These are phyloP conservation scores for Agapornis canus DNA, from an alignment of 2,797 vertebrate genomes.

Conservation along the genomic window DNA sequence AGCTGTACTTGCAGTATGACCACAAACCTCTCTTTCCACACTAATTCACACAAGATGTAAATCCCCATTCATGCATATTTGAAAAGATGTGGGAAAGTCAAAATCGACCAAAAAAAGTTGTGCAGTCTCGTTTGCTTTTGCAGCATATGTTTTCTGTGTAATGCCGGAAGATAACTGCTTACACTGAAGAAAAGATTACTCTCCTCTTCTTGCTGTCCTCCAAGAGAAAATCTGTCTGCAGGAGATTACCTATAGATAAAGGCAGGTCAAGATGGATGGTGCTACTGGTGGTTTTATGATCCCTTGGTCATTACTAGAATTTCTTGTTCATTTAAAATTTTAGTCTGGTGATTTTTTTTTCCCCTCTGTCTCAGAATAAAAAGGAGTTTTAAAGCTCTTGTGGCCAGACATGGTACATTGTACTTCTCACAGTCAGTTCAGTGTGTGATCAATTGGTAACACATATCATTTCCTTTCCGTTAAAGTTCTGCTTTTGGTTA, in stretches of 20 bases:
- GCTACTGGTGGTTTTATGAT: background rate
- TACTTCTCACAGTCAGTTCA: background rate
- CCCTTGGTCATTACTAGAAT: background rate
- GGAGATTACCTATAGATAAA: background rate
- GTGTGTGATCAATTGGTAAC: background rate
- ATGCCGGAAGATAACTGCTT: background rate
- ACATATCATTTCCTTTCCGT: background rate
- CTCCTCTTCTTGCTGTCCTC: background rate
- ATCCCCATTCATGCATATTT: background rate
- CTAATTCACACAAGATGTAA: background rate
- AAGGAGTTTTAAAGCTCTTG: background rate
- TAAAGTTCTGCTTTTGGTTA: background rate
- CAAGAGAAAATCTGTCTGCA: background rate
- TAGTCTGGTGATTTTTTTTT: background rate
- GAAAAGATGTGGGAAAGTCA: background rate
- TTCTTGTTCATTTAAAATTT: background rate
- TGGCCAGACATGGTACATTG: background rate
- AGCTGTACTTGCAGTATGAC: background rate
- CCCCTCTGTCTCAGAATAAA: background rate
- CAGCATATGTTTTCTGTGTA: background rate
- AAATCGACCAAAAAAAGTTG: background rate
- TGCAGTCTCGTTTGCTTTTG: background rate
- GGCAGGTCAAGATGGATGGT: background rate
- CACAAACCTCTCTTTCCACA: background rate
- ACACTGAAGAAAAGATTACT: background rate